phyloP scores from a whole-genome alignment of 2,113 vertebrate genomes.

The Anarhynchus alexandrinus region DNA sequence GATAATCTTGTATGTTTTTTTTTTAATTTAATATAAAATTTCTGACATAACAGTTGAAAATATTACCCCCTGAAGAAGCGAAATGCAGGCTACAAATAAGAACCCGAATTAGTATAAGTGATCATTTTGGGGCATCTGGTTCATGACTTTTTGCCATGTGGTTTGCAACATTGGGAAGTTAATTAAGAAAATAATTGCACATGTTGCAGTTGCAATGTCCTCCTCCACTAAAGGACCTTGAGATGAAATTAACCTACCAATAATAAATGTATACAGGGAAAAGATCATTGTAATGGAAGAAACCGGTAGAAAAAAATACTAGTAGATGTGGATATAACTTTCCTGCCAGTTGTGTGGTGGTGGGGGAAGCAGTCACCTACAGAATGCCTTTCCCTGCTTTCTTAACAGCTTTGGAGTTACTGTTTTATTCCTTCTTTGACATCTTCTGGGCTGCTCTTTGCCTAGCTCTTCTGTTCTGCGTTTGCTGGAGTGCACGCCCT shows the following conservation, averaged over 20 bases:
- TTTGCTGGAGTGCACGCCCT: background rate
- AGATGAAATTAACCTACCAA: background rate
- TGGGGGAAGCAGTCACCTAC: background rate
- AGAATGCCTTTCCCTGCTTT: background rate
- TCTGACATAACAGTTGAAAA: background rate
- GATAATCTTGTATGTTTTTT: background rate
- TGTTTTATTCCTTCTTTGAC: background rate
- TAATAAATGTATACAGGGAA: background rate
- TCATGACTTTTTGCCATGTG: background rate
- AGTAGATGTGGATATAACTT: background rate
- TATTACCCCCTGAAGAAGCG: background rate
- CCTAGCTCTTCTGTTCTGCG: background rate
- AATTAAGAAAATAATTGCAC: background rate
- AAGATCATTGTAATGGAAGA: background rate
- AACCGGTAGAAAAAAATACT: background rate
- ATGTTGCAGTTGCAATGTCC: background rate
- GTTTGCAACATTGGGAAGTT: background rate
- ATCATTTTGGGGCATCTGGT: background rate
- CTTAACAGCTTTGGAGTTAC: background rate
- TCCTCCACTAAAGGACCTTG: background rate
- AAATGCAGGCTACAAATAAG: background rate
- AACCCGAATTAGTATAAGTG: background rate
- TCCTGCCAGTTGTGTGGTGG: background rate
- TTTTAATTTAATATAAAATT: background rate
- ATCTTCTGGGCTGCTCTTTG: background rate